Evolutionary conservation across 2,888 invertebrate species (phyloP).

Genomic region (Zaprionus obscuricornis): DNA sequence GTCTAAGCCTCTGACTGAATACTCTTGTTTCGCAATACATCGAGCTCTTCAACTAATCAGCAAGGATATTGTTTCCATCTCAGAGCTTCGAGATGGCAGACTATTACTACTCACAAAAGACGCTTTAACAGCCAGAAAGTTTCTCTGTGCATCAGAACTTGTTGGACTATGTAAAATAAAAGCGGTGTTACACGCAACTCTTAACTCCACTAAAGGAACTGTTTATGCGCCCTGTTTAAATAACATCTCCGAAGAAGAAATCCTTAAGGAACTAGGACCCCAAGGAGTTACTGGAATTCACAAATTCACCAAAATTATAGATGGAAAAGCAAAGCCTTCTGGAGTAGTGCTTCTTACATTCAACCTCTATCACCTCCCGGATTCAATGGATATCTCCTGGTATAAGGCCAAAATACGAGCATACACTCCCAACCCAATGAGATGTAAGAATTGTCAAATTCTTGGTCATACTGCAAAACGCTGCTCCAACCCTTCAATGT

Average conservation of each 20-base stretch:
- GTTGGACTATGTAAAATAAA: no score
- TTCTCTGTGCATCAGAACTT: no score
- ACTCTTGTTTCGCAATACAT: slow-evolving; percentile 17
- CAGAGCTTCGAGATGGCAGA: slow-evolving; percentile 10
- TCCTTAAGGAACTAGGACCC: neutral
- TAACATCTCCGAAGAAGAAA: slow-evolving; percentile 9
- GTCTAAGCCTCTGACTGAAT: slow-evolving; percentile 10
- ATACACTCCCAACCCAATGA: slow-evolving; percentile 25
- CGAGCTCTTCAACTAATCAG: slow-evolving; percentile 4
- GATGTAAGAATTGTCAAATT: slow-evolving; percentile 15
- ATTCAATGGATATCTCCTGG: slow-evolving; percentile 18
- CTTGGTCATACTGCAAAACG: slow-evolving; percentile 22
- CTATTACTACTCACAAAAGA: slow-evolving; percentile 21
- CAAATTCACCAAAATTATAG: slow-evolving; percentile 8
- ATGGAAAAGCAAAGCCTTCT: slow-evolving; percentile 2
- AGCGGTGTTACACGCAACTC: slow-evolving; percentile 9
- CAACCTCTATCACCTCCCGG: slow-evolving; percentile 10
- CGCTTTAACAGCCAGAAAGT: slow-evolving; percentile 19
- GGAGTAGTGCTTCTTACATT: slow-evolving; percentile 25
- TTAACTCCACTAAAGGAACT: slow-evolving; percentile 5
- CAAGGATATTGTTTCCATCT: slow-evolving; percentile 10
- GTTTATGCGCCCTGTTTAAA: slow-evolving; percentile 13
- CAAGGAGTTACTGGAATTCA: slow-evolving; percentile 2
- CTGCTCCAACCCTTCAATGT: slow-evolving; percentile 2
- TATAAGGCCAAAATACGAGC: slow-evolving; percentile 18